These are phyloP conservation scores for Petrocephalus schoutedeni DNA, from an alignment of 2,797 vertebrate genomes.

Conservation along the genomic window DNA sequence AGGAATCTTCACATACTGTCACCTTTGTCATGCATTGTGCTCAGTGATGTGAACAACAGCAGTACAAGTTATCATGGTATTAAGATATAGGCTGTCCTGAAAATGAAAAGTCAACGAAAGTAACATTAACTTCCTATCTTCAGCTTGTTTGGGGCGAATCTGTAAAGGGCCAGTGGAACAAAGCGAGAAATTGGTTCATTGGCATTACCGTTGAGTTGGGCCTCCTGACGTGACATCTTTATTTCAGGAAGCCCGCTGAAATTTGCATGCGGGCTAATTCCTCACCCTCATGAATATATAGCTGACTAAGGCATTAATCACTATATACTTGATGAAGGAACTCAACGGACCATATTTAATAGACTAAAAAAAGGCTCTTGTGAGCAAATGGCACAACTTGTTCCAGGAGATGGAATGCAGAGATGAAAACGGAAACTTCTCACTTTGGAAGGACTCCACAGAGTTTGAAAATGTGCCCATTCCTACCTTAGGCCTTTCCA, in stretches of 20 bases:
- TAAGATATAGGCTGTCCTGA: background rate
- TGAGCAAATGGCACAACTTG: background rate
- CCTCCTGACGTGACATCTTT: background rate
- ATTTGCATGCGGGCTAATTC: constrained; percentile 17
- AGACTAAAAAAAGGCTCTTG: constrained; percentile 12
- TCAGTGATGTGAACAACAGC: background rate
- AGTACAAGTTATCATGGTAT: background rate
- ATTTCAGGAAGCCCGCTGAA: background rate
- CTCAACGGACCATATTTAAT: background rate
- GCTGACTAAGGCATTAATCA: constrained; percentile 7
- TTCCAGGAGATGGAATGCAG: background rate
- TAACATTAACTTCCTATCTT: background rate
- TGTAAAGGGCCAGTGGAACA: background rate
- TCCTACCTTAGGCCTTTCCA: background rate
- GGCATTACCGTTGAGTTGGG: background rate
- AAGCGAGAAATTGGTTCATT: background rate
- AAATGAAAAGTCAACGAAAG: background rate
- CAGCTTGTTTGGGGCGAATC: background rate
- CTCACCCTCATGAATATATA: background rate
- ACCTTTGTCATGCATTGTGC: background rate
- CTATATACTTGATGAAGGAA: constrained; percentile 11
- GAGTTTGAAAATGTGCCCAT: background rate
- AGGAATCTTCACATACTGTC: background rate
- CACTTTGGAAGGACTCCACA: background rate
- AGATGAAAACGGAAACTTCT: background rate